Percentiles rank a stretch among this genome's conserved stretches.
Evolutionary conservation across 2,888 invertebrate genomes (phyloP).

Genomic region (Panorpa germanica): DNA sequence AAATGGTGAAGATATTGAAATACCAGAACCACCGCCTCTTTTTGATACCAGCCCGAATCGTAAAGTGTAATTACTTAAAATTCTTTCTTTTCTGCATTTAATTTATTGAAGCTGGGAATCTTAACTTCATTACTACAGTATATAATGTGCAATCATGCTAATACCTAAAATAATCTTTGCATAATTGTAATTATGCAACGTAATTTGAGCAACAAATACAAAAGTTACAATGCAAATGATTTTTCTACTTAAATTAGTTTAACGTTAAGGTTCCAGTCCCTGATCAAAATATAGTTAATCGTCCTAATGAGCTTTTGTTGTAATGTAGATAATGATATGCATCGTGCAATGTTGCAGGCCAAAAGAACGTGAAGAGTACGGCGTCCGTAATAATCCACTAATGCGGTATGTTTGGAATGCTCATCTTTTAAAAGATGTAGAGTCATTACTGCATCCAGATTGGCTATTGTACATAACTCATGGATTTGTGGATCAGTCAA

Average conservation of each 20-base stretch:
- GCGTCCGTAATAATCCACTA: conserved; percentile 54
- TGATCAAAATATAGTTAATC: no score
- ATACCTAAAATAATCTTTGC: no score
- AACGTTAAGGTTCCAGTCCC: no score
- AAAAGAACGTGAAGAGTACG: conserved; percentile 37
- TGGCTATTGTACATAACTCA: conserved; percentile 91
- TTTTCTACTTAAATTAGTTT: conserved; percentile 20
- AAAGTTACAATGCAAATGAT: neutral
- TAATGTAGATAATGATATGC: no score
- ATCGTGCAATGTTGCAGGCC: no score
- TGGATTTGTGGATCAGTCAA: conserved; percentile 85
- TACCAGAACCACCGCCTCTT: conserved; percentile 22
- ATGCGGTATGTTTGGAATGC: conserved; percentile 93
- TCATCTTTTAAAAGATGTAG: conserved; percentile 62
- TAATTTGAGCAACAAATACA: neutral
- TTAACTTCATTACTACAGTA: no score
- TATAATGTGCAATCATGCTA: no score
- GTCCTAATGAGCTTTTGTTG: neutral
- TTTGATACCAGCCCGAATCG: no score
- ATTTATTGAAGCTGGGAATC: no score
- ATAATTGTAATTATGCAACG: no score
- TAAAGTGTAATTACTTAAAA: no score
- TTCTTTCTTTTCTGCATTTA: no score
- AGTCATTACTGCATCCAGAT: conserved; percentile 65
- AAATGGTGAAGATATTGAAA: conserved; percentile 21